These are phyloP conservation scores for Drosophila pruinosa DNA, from an alignment of 1,140 invertebrate genomes.

Conservation along the genomic window DNA sequence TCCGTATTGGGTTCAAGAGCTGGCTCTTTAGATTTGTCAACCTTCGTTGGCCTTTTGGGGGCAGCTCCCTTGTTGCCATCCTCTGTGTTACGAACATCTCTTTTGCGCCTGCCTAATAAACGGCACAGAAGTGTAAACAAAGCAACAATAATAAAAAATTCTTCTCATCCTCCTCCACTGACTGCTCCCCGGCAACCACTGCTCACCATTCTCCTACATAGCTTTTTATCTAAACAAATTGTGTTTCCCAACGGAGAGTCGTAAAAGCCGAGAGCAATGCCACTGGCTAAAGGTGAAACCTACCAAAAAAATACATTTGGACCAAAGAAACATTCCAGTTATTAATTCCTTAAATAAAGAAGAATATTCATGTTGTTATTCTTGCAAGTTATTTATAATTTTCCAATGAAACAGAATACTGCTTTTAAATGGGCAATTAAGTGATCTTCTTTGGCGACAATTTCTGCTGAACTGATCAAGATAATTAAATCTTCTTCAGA, in stretches of 20 bases:
- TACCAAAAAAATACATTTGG: too few relatives aligned
- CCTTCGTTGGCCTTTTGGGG: not conserved
- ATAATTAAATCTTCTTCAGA: too few relatives aligned
- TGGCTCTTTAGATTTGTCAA: not conserved
- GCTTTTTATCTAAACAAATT: constrained; percentile 25
- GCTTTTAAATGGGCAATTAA: too few relatives aligned
- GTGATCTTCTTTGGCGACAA: too few relatives aligned
- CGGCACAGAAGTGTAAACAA: constrained; percentile 34
- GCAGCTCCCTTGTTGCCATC: too few relatives aligned
- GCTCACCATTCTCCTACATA: not conserved
- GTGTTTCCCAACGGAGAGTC: constrained; percentile 22
- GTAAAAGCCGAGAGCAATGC: constrained; percentile 9
- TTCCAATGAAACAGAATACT: too few relatives aligned
- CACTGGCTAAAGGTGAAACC: not conserved
- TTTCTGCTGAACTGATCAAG: too few relatives aligned
- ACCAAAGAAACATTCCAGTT: not conserved
- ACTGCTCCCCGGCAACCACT: too few relatives aligned
- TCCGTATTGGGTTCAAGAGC: not conserved
- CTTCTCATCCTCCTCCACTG: not conserved
- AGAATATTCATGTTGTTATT: too few relatives aligned
- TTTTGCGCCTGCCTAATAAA: constrained; percentile 24
- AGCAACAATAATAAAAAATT: constrained; percentile 18
- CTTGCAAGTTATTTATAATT: too few relatives aligned
- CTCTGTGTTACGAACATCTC: not conserved
- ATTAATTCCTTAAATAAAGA: too few relatives aligned